phyloP scores from a whole-genome alignment of 2,113 vertebrate genomes.

The Gobius niger region DNA sequence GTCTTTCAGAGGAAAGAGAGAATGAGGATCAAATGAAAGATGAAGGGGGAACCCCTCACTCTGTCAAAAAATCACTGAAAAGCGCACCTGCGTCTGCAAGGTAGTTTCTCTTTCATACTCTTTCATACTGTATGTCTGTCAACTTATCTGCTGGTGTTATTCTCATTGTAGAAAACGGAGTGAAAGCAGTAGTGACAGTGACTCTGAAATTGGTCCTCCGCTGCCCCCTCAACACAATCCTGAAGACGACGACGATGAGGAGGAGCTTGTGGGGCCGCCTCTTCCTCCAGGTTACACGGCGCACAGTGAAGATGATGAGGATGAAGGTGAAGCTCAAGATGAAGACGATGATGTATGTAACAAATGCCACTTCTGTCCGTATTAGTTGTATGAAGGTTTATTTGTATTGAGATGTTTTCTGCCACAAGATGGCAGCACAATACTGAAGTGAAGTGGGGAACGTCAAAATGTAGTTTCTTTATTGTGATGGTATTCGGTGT shows the following conservation, averaged over 20 bases:
- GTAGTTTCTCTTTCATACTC: conserved; percentile 27
- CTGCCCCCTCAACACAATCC: conserved; percentile 57
- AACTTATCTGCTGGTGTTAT: neutral
- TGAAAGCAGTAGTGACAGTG: conserved; percentile 56
- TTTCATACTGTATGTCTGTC: too few species aligned
- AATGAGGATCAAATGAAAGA: conserved; percentile 43
- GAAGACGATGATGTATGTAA: conserved; percentile 84
- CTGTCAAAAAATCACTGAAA: conserved; percentile 37
- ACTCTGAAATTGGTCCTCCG: conserved; percentile 79
- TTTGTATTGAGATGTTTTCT: neutral
- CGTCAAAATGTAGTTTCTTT: too few species aligned
- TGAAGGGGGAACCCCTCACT: conserved; percentile 49
- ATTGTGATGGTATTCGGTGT: too few species aligned
- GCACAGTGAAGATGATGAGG: conserved; percentile 68
- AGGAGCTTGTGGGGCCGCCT: conserved; percentile 76
- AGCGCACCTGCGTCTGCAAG: conserved; percentile 43
- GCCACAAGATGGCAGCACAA: conserved; percentile 71
- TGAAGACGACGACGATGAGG: conserved; percentile 52
- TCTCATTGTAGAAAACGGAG: conserved; percentile 51
- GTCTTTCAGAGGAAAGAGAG: conserved; percentile 63
- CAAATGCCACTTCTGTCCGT: neutral
- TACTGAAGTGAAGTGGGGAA: too few species aligned
- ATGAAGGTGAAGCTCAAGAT: conserved; percentile 63
- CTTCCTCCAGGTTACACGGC: conserved; percentile 79
- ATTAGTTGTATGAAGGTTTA: neutral